Evolutionary conservation across 2,113 vertebrate genomes (phyloP).

Genomic region (Crypturellus undulatus): DNA sequence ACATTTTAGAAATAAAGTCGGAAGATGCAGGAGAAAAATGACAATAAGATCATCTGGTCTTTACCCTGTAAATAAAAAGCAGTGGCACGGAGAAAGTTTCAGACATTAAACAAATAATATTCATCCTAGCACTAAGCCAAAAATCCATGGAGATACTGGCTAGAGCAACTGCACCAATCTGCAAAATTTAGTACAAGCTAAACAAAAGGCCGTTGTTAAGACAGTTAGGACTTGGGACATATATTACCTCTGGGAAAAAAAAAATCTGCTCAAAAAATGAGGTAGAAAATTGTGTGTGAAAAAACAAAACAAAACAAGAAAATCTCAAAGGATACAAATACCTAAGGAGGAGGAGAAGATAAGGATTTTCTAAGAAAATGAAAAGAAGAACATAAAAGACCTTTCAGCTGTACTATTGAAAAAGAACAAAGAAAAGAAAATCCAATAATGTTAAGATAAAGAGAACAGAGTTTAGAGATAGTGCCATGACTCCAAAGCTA

Average conservation of each 20-base stretch:
- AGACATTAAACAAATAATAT: neutral
- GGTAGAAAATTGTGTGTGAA: neutral
- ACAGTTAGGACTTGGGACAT: neutral
- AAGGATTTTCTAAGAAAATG: neutral
- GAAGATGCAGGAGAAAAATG: neutral
- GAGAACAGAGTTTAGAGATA: neutral
- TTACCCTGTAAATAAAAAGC: neutral
- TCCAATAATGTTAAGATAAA: neutral
- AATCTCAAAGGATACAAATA: neutral
- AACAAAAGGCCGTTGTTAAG: neutral
- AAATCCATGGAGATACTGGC: neutral
- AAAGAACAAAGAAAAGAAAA: neutral
- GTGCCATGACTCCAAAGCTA: neutral
- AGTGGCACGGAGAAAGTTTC: neutral
- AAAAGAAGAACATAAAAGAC: neutral
- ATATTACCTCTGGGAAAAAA: neutral
- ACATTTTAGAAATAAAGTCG: neutral
- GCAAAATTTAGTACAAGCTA: neutral
- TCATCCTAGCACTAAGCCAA: neutral
- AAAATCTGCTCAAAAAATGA: neutral
- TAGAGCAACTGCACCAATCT: neutral
- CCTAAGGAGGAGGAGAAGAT: neutral
- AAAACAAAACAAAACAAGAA: neutral
- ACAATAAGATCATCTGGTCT: neutral
- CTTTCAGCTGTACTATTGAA: neutral